Percentiles rank a stretch among this genome's conserved stretches.
phyloP scores from a whole-genome alignment of 2,113 vertebrate species.

The Oryctolagus cuniculus region mOryCun1.1 NC_091435.1:171069501-171070000 shows the following conservation, averaged over 20 bases:
- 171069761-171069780: too few species aligned
- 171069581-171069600: background rate
- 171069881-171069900: background rate
- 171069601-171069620: background rate
- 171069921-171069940: background rate
- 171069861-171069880: background rate
- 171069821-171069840: too few species aligned
- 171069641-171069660: background rate
- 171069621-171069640: background rate
- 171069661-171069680: background rate
- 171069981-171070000: background rate
- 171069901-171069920: background rate
- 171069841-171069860: background rate
- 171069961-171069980: background rate
- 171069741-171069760: too few species aligned
- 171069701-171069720: background rate
- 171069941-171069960: background rate
- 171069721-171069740: background rate
- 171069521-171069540: background rate
- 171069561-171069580: background rate
- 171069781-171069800: too few species aligned
- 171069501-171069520: conserved; percentile 17
- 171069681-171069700: background rate
- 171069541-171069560: conserved; percentile 38
- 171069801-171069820: too few species aligned